A percentile compares a stretch with the other conserved stretches of the same genome.
Evolutionary conservation across 2,888 invertebrate genomes (phyloP).

Genomic region (Calliscelio sp.): DNA sequence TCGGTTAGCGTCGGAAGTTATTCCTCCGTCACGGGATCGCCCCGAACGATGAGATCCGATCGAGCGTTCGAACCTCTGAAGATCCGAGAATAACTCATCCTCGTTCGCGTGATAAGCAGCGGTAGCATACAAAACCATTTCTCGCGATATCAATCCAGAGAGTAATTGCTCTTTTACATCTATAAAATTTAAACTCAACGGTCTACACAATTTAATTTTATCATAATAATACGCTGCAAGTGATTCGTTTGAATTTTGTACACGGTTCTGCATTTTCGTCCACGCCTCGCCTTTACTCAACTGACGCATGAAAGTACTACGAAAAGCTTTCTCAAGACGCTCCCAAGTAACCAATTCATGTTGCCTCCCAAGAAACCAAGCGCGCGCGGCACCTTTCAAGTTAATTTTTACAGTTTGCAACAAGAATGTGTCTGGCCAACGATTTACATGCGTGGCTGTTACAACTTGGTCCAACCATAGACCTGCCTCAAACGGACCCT

Average conservation of each 20-base stretch:
- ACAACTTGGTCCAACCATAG: slow-evolving; percentile 59
- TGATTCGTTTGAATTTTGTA: slow-evolving; percentile 51
- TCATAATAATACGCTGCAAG: slow-evolving; percentile 59
- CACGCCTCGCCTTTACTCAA: slow-evolving; percentile 56
- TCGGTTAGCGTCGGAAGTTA: too few relatives aligned
- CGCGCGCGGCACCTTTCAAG: slow-evolving; percentile 54
- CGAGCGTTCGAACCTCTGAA: slow-evolving; percentile 24
- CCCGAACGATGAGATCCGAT: too few relatives aligned
- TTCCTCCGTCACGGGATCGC: too few relatives aligned
- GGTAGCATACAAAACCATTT: slow-evolving; percentile 56
- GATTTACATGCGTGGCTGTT: slow-evolving; percentile 54
- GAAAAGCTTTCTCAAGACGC: slow-evolving; percentile 49
- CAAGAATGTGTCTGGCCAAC: slow-evolving; percentile 65
- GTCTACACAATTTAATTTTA: slow-evolving; percentile 61
- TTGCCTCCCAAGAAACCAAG: slow-evolving; percentile 59
- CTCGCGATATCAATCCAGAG: slow-evolving; percentile 46
- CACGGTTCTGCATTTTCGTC: slow-evolving; percentile 54
- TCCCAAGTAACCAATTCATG: slow-evolving; percentile 51
- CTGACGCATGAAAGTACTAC: slow-evolving; percentile 51
- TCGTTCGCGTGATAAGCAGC: slow-evolving; percentile 33
- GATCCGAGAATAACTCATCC: slow-evolving; percentile 40
- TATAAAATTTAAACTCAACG: slow-evolving; percentile 40
- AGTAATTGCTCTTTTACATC: slow-evolving; percentile 47
- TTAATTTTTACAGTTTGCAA: slow-evolving; percentile 63
- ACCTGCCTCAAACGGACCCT: slow-evolving; percentile 50